These are phyloP conservation scores for Listronotus bonariensis DNA, from an alignment of 1,140 invertebrate genomes.

Conservation along the genomic window DNA sequence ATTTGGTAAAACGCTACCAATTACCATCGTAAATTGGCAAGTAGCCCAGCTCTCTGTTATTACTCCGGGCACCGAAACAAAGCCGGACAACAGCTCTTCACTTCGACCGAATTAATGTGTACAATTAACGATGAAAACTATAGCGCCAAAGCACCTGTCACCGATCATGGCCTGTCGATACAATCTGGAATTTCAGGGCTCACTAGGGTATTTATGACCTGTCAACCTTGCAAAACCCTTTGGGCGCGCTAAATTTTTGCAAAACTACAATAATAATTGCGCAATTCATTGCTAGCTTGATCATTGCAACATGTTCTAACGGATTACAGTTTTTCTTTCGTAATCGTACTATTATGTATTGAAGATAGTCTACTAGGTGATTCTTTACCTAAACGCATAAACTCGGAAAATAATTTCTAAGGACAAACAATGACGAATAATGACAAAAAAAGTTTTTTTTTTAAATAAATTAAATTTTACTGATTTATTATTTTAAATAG, in stretches of 20 bases:
- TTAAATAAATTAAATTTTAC: too few relatives aligned
- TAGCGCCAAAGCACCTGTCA: conserved; percentile 14
- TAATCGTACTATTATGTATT: too few relatives aligned
- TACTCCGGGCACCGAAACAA: conserved; percentile 1
- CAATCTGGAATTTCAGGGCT: conserved; percentile 12
- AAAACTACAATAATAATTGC: neutral
- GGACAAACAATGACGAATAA: too few relatives aligned
- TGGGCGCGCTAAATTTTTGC: neutral
- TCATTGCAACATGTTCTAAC: too few relatives aligned
- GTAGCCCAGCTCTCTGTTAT: conserved; percentile 3
- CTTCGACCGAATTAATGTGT: conserved; percentile 4
- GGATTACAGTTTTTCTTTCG: too few relatives aligned
- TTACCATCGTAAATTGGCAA: conserved; percentile 5
- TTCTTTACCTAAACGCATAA: too few relatives aligned
- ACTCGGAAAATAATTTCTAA: too few relatives aligned
- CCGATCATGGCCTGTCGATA: conserved; percentile 20
- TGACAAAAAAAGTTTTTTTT: too few relatives aligned
- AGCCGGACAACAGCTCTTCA: conserved; percentile 2
- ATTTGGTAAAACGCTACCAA: too few relatives aligned
- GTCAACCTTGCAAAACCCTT: conserved; percentile 9
- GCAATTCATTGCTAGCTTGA: neutral
- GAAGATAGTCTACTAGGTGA: too few relatives aligned
- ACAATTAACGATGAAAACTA: conserved; percentile 20
- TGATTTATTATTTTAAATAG: too few relatives aligned
- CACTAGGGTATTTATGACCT: conserved; percentile 4